Conservation (phyloP, 92 coral and sea anemone genomes). For the Metridium senile region DNA sequence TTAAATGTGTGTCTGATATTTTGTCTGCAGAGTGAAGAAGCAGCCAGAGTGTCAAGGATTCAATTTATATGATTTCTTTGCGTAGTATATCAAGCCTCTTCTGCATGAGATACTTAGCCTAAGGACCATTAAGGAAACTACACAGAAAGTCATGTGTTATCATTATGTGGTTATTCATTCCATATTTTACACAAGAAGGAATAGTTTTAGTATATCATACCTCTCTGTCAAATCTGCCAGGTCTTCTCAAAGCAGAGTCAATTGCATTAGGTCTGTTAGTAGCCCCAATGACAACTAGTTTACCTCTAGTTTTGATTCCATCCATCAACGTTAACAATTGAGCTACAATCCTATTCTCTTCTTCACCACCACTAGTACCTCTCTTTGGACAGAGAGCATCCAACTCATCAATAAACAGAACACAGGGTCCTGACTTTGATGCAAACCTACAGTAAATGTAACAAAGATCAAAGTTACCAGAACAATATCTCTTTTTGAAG, state of each 20-base stretch:
- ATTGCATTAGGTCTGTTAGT: conserved; percentile 98
- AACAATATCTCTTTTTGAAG: too few relatives aligned
- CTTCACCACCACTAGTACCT: conserved; percentile 77
- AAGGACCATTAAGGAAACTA: too few relatives aligned
- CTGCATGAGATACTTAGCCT: too few relatives aligned
- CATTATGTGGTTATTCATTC: background rate
- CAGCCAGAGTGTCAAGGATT: too few relatives aligned
- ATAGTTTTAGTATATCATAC: too few relatives aligned
- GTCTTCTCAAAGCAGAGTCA: conserved; percentile 93
- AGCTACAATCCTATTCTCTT: conserved; percentile 87
- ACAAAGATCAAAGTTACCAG: background rate
- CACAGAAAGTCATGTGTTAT: too few relatives aligned
- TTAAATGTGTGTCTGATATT: too few relatives aligned
- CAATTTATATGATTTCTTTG: too few relatives aligned
- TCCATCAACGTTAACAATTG: conserved; percentile 94
- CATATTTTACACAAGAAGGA: too few relatives aligned
- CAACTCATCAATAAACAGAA: conserved; percentile 94
- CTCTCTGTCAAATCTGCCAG: conserved; percentile 98
- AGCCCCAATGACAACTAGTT: conserved; percentile 86
- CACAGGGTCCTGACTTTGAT: conserved; percentile 75
- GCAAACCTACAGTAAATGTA: conserved; percentile 54
- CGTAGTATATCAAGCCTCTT: too few relatives aligned
- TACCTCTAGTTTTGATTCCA: conserved; percentile 72
- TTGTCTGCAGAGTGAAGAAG: too few relatives aligned
- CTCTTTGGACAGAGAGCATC: conserved; percentile 96